Percentiles rank a stretch among this genome's conserved stretches.
These are phyloP conservation scores for Emydocephalus ijimae DNA, from an alignment of 2,113 vertebrate genomes.

Conservation along the genomic window DNA sequence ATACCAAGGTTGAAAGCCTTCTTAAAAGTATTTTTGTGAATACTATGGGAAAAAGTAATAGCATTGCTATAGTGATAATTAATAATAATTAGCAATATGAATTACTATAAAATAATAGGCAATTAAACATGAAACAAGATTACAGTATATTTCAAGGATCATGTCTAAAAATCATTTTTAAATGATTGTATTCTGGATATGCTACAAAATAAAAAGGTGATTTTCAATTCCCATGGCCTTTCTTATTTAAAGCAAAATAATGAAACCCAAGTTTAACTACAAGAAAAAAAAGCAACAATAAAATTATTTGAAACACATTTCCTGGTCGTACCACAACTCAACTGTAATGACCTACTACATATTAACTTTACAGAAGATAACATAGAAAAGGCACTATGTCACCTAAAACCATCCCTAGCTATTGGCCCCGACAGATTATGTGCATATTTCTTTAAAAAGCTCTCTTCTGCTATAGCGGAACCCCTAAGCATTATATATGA, in stretches of 20 bases:
- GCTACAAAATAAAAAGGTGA: not conserved
- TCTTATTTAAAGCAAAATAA: not conserved
- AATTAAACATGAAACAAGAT: constrained; percentile 19
- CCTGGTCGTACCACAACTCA: too few relatives aligned
- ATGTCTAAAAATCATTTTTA: not conserved
- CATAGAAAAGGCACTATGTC: too few relatives aligned
- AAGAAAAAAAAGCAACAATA: not conserved
- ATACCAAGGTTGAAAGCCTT: not conserved
- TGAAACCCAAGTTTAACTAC: not conserved
- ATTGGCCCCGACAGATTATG: too few relatives aligned
- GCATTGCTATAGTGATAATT: not conserved
- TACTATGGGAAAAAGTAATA: not conserved
- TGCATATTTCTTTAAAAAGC: too few relatives aligned
- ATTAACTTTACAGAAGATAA: too few relatives aligned
- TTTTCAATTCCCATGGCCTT: not conserved
- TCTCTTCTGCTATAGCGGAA: too few relatives aligned
- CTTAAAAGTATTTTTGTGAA: not conserved
- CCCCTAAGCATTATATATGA: too few relatives aligned
- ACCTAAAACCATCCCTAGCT: too few relatives aligned
- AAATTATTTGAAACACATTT: not conserved
- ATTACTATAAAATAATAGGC: not conserved
- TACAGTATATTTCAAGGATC: constrained; percentile 1
- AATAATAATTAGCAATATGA: not conserved
- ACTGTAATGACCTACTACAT: too few relatives aligned
- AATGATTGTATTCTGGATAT: not conserved